phyloP scores from a whole-genome alignment of 2,797 vertebrate species.

The Hyperoplus lanceolatus region DNA sequence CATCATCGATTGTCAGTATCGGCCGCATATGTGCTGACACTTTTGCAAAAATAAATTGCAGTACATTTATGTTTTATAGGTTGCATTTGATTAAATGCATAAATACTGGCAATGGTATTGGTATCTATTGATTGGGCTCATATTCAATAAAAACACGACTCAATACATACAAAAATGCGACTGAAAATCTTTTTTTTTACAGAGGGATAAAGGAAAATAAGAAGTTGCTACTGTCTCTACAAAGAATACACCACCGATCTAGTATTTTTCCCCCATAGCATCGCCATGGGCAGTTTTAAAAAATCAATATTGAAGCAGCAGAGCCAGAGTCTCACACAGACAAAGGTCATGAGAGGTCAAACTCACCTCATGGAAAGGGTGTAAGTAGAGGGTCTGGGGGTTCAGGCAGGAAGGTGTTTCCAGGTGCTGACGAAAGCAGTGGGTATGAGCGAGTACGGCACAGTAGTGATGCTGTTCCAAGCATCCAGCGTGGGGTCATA shows the following conservation, averaged over 20 bases:
- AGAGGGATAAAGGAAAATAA: background rate
- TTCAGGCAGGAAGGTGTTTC: constrained; percentile 97
- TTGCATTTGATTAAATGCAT: background rate
- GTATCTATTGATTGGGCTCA: background rate
- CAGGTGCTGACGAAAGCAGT: constrained; percentile 99
- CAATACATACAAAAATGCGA: background rate
- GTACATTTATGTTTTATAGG: background rate
- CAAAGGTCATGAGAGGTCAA: background rate
- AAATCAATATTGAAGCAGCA: background rate
- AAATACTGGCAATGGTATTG: too few relatives aligned
- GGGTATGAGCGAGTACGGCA: constrained; percentile 97
- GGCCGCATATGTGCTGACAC: background rate
- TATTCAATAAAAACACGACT: background rate
- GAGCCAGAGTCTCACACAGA: background rate
- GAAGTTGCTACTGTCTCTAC: background rate
- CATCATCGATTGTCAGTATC: background rate
- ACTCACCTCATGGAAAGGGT: constrained; percentile 74
- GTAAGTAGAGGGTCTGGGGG: constrained; percentile 4
- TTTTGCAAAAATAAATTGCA: constrained; percentile 7
- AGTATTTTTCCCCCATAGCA: background rate
- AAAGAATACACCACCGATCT: background rate
- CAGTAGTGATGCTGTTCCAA: constrained; percentile 99
- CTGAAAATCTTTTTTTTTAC: background rate
- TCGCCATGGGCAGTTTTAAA: background rate
- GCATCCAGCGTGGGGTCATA: constrained; percentile 95